phyloP scores from a whole-genome alignment of 2,113 vertebrate genomes.

The Petaurus breviceps region DNA sequence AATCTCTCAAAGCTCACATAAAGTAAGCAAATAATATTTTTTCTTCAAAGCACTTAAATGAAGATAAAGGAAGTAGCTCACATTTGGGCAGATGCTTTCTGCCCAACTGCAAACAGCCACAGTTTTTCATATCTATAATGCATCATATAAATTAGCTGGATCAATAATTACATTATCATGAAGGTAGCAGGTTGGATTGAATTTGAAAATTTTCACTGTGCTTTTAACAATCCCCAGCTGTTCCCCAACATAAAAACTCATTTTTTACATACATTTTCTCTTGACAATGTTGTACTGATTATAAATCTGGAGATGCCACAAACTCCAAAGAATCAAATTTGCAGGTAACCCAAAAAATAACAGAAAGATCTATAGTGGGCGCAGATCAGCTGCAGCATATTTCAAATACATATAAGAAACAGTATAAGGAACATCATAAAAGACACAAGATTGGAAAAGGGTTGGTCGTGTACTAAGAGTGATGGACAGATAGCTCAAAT shows the following conservation, averaged over 20 bases:
- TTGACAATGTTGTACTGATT: neutral
- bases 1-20: neutral
- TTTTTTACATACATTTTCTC: neutral
- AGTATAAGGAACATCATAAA: neutral
- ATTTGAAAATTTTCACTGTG: neutral
- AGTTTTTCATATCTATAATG: neutral
- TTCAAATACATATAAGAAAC: neutral
- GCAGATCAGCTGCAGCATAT: neutral
- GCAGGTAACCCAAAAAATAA: neutral
- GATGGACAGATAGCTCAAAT: neutral
- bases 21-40: neutral
- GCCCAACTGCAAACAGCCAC: neutral
- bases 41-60: neutral
- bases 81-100: neutral
- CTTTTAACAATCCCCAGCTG: neutral
- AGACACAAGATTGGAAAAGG: neutral
- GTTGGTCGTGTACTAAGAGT: neutral
- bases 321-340: neutral
- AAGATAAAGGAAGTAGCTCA: neutral
- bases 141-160: neutral
- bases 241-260: neutral
- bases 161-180: neutral
- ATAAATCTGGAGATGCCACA: neutral
- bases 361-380: neutral
- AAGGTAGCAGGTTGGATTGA: neutral